phyloP scores from a whole-genome alignment of 2,888 invertebrate genomes.

The Tenthredo amoena region DNA sequence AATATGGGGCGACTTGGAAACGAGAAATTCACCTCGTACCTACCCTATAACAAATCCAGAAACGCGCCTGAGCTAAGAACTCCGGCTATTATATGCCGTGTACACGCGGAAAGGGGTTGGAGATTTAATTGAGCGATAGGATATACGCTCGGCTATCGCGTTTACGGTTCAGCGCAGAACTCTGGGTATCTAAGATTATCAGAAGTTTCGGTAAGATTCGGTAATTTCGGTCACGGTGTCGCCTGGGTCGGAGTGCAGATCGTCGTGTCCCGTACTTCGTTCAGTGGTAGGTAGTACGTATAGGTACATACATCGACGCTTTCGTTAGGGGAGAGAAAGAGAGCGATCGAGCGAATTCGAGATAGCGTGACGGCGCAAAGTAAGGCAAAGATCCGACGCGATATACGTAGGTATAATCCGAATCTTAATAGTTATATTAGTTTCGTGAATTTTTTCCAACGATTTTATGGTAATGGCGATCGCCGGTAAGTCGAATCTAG shows the following conservation, averaged over 20 bases:
- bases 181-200: neutral
- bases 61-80: neutral
- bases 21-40: neutral
- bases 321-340: neutral
- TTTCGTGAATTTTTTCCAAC: neutral
- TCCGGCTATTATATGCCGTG: neutral
- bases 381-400: neutral
- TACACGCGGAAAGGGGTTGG: neutral
- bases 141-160: neutral
- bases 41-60: neutral
- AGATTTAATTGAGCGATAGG: slow-evolving; percentile 39
- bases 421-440: neutral
- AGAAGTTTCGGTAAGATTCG: neutral
- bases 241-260: neutral
- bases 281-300: neutral
- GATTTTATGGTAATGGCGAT: neutral
- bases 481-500: neutral
- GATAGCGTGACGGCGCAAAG: slow-evolving; percentile 31
- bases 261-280: neutral
- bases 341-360: neutral
- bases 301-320: neutral
- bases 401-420: no score
- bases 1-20: neutral
- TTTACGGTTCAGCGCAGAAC: slow-evolving; percentile 11
- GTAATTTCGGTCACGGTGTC: slow-evolving; percentile 43